phyloP scores from a whole-genome alignment of 2,888 invertebrate genomes.

The Morpho deidamia region DNA sequence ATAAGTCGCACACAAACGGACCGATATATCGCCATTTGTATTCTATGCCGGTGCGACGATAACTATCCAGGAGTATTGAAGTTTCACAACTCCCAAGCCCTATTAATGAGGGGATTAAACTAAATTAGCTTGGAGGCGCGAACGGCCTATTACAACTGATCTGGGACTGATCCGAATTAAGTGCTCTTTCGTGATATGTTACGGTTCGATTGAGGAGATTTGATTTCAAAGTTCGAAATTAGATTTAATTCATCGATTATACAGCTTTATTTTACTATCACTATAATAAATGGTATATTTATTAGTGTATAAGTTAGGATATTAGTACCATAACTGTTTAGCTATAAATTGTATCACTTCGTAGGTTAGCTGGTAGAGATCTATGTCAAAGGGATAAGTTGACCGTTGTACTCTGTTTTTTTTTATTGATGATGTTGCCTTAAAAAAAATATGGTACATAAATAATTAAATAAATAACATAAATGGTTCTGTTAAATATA shows the following conservation, averaged over 20 bases:
- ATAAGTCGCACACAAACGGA: not conserved
- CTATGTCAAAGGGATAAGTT: too few species aligned
- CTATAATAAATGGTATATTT: too few species aligned
- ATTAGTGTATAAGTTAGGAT: too few species aligned
- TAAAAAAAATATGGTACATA: too few species aligned
- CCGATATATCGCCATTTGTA: conserved; percentile 49
- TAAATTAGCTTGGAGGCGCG: conserved; percentile 64
- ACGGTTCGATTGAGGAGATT: conserved; percentile 7
- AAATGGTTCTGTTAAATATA: too few species aligned
- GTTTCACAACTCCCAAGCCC: conserved; percentile 58
- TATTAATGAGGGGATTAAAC: conserved; percentile 70
- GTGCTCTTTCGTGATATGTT: conserved; percentile 20
- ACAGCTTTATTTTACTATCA: too few species aligned
- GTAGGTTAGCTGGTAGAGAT: too few species aligned
- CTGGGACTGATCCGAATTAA: conserved; percentile 21
- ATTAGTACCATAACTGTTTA: too few species aligned
- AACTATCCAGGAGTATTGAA: conserved; percentile 49
- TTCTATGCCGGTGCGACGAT: conserved; percentile 36
- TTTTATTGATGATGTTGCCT: too few species aligned
- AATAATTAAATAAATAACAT: too few species aligned
- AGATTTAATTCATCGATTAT: conserved; percentile 2
- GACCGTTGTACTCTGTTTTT: too few species aligned
- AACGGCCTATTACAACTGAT: conserved; percentile 41
- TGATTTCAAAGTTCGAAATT: conserved; percentile 19
- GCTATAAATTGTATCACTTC: too few species aligned